These are phyloP conservation scores for Drosophila obscura DNA, from an alignment of 1,140 invertebrate genomes.

Conservation along the genomic window DNA sequence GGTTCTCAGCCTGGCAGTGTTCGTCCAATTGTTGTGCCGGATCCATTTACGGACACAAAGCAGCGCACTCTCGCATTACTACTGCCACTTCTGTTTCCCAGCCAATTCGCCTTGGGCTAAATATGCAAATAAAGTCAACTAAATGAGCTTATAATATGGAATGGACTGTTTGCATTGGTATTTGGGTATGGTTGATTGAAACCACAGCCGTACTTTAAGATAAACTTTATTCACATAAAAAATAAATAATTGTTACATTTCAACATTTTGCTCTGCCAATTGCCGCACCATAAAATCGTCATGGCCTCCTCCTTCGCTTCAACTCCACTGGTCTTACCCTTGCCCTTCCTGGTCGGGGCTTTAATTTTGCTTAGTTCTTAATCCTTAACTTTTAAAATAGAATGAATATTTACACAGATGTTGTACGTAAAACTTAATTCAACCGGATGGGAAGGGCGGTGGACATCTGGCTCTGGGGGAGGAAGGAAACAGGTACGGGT, in stretches of 20 bases:
- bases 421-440: slow-evolving; percentile 68
- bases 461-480: slow-evolving; percentile 31
- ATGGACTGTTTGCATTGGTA: neutral
- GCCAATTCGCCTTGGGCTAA: neutral
- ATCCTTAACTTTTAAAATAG: slow-evolving; percentile 67
- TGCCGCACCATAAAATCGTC: slow-evolving; percentile 38
- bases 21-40: slow-evolving; percentile 6
- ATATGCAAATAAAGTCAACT: slow-evolving; percentile 3
- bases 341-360: slow-evolving; percentile 11
- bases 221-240: slow-evolving; percentile 80
- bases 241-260: slow-evolving; percentile 81
- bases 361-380: slow-evolving; percentile 49
- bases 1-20: neutral
- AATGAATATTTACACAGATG: slow-evolving; percentile 77
- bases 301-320: neutral
- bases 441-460: slow-evolving; percentile 23
- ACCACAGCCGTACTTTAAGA: slow-evolving; percentile 60
- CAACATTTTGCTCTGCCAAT: slow-evolving; percentile 51
- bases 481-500: slow-evolving; percentile 18
- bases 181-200: neutral
- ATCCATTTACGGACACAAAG: neutral
- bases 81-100: slow-evolving; percentile 15
- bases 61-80: neutral
- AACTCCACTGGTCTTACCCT: slow-evolving; percentile 18
- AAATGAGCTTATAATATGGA: neutral